Evolutionary conservation across 1,140 invertebrate genomes (phyloP).

Genomic region (Meloidogyne floridensis): DNA sequence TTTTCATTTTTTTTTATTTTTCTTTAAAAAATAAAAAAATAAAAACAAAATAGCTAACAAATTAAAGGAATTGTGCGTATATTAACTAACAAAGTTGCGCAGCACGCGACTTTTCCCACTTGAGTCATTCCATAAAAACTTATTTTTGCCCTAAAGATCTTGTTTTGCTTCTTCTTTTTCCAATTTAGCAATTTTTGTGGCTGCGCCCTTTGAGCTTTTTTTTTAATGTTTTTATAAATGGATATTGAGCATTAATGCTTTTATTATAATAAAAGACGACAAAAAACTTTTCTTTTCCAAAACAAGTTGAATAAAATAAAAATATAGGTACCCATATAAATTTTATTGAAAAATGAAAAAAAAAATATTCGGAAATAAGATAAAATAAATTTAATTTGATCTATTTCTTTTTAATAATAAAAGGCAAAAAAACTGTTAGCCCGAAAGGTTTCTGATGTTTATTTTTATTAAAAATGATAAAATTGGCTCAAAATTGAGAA

Average conservation of each 20-base stretch:
- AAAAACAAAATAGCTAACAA: too few species aligned
- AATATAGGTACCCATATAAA: neutral
- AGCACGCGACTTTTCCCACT: conserved; percentile 8
- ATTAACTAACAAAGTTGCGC: neutral
- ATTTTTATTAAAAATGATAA: too few species aligned
- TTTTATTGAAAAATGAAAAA: neutral
- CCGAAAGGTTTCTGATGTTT: too few species aligned
- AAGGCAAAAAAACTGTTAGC: too few species aligned
- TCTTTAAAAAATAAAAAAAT: too few species aligned
- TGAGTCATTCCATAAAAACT: neutral
- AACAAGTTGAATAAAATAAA: too few species aligned
- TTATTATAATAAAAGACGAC: neutral
- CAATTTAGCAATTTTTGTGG: neutral
- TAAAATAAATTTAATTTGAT: too few species aligned
- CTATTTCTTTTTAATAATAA: too few species aligned
- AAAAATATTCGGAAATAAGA: neutral
- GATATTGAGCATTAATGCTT: conserved; percentile 4
- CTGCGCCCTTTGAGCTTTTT: neutral
- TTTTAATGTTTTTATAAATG: neutral
- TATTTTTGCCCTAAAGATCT: neutral
- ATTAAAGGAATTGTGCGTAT: neutral
- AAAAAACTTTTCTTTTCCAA: neutral
- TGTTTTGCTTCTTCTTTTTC: neutral
- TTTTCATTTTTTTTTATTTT: too few species aligned
- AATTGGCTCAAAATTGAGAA: too few species aligned